Conservation (phyloP, 2,797 vertebrate species). For the Onychomys leucogaster region DNA sequence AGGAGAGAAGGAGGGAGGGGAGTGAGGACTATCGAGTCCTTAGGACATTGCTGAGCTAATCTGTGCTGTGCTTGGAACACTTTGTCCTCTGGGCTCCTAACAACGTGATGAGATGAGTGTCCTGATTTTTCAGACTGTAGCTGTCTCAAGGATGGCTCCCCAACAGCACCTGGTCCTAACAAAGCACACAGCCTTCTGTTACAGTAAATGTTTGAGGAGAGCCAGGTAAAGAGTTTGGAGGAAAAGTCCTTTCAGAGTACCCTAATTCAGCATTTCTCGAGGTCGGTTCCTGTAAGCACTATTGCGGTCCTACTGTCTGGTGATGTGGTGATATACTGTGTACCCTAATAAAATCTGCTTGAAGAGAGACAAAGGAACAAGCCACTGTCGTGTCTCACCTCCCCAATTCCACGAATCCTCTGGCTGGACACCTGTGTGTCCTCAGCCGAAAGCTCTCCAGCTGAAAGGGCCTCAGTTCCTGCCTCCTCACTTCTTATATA, state of each 20-base stretch:
- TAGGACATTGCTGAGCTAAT: not conserved
- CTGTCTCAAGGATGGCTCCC: not conserved
- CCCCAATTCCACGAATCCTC: too few species aligned
- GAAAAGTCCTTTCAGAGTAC: not conserved
- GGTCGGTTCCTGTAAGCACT: not conserved
- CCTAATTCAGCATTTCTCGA: slow-evolving; percentile 27
- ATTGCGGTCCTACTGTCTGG: not conserved
- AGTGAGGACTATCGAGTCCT: not conserved
- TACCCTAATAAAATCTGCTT: too few species aligned
- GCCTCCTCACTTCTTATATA: too few species aligned
- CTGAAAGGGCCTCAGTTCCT: too few species aligned
- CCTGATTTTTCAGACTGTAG: not conserved
- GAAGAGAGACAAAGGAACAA: too few species aligned
- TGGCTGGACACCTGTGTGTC: too few species aligned
- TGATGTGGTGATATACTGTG: too few species aligned
- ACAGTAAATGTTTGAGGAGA: slow-evolving; percentile 27
- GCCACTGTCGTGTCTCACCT: too few species aligned
- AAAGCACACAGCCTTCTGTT: not conserved
- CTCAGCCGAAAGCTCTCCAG: too few species aligned
- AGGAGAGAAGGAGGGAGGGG: not conserved
- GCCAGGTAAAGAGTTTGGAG: slow-evolving; percentile 9
- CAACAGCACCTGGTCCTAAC: not conserved
- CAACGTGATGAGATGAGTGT: not conserved
- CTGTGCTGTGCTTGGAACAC: not conserved
- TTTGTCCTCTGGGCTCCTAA: not conserved